Conservation (phyloP, 1,140 invertebrate species). For the Grapholita molesta region DNA sequence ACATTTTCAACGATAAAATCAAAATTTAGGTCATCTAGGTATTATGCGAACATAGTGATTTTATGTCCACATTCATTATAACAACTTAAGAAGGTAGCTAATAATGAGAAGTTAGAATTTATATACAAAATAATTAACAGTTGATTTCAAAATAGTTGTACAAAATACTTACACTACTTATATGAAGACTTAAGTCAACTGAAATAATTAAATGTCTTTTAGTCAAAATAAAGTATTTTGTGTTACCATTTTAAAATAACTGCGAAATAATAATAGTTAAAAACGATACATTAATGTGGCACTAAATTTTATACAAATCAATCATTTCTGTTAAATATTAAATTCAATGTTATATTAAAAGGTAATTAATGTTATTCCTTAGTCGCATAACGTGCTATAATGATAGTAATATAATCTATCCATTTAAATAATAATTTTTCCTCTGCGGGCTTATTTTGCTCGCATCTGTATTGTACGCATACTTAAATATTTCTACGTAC, state of each 20-base stretch:
- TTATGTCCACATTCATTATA: neutral
- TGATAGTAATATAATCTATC: constrained; percentile 8
- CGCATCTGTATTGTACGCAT: constrained; percentile 28
- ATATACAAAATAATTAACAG: neutral
- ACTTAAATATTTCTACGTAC: constrained; percentile 3
- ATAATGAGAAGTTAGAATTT: neutral
- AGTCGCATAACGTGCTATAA: constrained; percentile 8
- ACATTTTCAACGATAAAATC: constrained; percentile 2
- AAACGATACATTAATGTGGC: neutral
- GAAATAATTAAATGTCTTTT: no score
- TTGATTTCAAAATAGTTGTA: neutral
- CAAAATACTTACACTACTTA: no score
- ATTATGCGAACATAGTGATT: neutral
- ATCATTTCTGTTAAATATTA: neutral
- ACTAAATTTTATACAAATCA: constrained; percentile 8
- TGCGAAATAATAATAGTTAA: neutral
- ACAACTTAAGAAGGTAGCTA: neutral
- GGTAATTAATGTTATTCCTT: constrained; percentile 6
- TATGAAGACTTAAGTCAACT: no score
- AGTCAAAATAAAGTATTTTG: neutral
- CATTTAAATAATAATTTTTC: constrained; percentile 18
- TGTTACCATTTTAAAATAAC: neutral
- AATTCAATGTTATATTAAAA: neutral
- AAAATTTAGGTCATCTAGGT: neutral
- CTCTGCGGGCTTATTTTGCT: constrained; percentile 22